A percentile compares a stretch with the other conserved stretches of the same genome.
Conservation (phyloP, 2,113 vertebrate species). For the Symphodus melops region DNA sequence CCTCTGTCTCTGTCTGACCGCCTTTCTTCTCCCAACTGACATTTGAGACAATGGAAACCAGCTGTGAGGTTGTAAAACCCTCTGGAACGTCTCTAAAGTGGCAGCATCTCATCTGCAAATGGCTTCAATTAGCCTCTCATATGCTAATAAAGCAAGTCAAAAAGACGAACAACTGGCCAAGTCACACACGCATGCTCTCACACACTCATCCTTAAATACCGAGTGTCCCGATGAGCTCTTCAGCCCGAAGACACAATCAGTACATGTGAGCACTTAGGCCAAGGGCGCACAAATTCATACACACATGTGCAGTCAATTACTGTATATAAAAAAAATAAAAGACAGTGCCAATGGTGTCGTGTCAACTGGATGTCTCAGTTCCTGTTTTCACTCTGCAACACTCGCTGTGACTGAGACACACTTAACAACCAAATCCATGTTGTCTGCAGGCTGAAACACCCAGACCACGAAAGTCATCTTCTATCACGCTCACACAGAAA, state of each 20-base stretch:
- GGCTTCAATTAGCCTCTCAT: slow-evolving; percentile 82
- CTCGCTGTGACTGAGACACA: slow-evolving; percentile 28
- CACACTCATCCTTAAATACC: slow-evolving; percentile 32
- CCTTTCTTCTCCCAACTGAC: slow-evolving; percentile 56
- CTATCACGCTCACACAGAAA: slow-evolving; percentile 19
- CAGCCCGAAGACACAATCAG: not conserved
- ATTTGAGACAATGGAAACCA: slow-evolving; percentile 78
- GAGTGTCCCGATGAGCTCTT: not conserved
- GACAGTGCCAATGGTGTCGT: slow-evolving; percentile 40
- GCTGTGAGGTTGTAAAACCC: slow-evolving; percentile 78
- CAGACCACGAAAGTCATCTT: slow-evolving; percentile 26
- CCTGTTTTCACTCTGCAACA: slow-evolving; percentile 58
- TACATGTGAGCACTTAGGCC: not conserved
- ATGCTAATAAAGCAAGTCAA: slow-evolving; percentile 77
- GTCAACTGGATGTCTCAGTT: slow-evolving; percentile 44
- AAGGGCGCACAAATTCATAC: not conserved
- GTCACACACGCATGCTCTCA: slow-evolving; percentile 50
- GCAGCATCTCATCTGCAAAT: slow-evolving; percentile 70
- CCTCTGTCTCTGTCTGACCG: slow-evolving; percentile 45
- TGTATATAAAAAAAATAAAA: slow-evolving; percentile 16
- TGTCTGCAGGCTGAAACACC: slow-evolving; percentile 30
- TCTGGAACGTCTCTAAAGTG: slow-evolving; percentile 79
- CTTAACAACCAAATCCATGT: slow-evolving; percentile 19
- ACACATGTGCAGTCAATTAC: slow-evolving; percentile 39
- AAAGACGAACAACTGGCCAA: slow-evolving; percentile 59